A percentile compares a stretch with the other conserved stretches of the same genome.
phyloP scores from a whole-genome alignment of 2,113 vertebrate species.

The Microcebus ravelobensis region DNA sequence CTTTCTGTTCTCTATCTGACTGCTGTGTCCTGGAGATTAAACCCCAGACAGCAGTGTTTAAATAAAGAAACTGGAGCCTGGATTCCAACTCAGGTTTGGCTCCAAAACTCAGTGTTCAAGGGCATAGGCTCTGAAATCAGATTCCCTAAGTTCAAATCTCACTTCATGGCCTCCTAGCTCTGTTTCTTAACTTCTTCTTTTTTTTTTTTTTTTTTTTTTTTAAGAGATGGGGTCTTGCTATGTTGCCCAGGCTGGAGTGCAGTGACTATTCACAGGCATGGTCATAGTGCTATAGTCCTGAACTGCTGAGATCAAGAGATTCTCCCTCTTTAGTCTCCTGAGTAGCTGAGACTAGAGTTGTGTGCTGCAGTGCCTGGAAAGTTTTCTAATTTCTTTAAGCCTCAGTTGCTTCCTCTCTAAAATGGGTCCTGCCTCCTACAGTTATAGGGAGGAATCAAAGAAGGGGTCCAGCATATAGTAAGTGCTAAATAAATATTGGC shows the following conservation, averaged over 20 bases:
- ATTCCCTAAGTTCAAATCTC: background rate
- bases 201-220: background rate
- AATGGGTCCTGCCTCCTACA: background rate
- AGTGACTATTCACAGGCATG: background rate
- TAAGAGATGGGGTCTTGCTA: background rate
- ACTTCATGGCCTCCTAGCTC: background rate
- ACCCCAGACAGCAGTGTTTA: background rate
- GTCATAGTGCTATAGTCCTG: background rate
- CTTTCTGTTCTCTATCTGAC: background rate
- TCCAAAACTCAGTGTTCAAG: background rate
- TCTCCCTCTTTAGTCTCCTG: background rate
- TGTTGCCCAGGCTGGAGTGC: background rate
- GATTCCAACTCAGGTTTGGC: background rate
- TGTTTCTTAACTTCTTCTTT: background rate
- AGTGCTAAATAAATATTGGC: background rate
- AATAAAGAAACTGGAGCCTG: constrained; percentile 8
- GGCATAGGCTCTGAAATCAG: background rate
- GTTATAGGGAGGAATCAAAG: background rate
- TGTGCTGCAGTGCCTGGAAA: background rate
- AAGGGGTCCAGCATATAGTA: background rate
- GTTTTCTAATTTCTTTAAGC: background rate
- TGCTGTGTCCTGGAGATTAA: background rate
- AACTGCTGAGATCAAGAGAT: background rate
- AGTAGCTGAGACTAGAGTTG: background rate
- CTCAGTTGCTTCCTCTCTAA: background rate